Percentiles rank a stretch among this genome's conserved stretches.
phyloP scores from a whole-genome alignment of 2,888 invertebrate species.

The Spialia ferax region DNA sequence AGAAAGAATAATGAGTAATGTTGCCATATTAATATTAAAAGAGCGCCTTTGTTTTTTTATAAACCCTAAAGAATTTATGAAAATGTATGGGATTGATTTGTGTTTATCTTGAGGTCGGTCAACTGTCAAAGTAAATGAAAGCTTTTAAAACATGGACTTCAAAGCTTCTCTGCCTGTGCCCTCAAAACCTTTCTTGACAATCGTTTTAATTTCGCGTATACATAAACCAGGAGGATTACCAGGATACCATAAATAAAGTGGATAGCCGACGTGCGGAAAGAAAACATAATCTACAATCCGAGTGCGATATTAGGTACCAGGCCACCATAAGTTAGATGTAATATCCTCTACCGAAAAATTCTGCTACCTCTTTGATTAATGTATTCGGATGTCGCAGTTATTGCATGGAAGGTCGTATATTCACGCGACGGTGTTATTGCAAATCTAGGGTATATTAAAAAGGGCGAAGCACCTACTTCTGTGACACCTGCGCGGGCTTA shows the following conservation, averaged over 20 bases:
- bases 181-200: no score
- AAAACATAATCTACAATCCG: conserved; percentile 53
- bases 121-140: no score
- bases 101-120: no score
- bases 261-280: conserved; percentile 49
- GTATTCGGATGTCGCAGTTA: conserved; percentile 80
- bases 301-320: conserved; percentile 65
- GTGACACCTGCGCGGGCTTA: conserved; percentile 70
- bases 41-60: no score
- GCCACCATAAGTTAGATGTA: conserved; percentile 73
- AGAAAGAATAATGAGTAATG: no score
- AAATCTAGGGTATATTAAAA: conserved; percentile 86
- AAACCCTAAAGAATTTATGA: no score
- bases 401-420: conserved; percentile 69
- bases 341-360: conserved; percentile 74
- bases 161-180: no score
- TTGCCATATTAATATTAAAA: no score
- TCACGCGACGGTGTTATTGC: conserved; percentile 73
- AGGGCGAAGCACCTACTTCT: conserved; percentile 74
- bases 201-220: conserved; percentile 21
- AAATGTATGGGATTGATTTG: no score
- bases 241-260: conserved; percentile 51
- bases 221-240: conserved; percentile 44
- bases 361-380: conserved; percentile 78
- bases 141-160: no score